Conservation (phyloP, 2,888 invertebrate species). For the Alcis repandata region DNA sequence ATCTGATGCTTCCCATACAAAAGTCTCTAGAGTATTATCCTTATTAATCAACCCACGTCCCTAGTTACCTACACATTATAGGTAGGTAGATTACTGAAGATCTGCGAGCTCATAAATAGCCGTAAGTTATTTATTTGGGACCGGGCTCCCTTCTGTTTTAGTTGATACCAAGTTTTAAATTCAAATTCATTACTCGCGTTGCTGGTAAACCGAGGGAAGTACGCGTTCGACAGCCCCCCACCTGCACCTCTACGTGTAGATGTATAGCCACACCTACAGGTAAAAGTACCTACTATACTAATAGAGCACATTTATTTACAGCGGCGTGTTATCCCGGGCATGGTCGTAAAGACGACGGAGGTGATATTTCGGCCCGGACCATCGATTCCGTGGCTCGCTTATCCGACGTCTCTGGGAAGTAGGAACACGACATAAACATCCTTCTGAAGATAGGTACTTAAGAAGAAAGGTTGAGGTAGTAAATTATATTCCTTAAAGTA, state of each 20-base stretch:
- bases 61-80: slow-evolving; percentile 6
- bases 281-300: slow-evolving; percentile 33
- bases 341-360: slow-evolving; percentile 44
- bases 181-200: slow-evolving; percentile 45
- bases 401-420: slow-evolving; percentile 39
- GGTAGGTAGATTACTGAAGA: slow-evolving; percentile 24
- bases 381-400: slow-evolving; percentile 46
- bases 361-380: slow-evolving; percentile 43
- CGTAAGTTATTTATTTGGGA: slow-evolving; percentile 38
- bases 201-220: slow-evolving; percentile 37
- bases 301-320: slow-evolving; percentile 46
- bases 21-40: slow-evolving; percentile 34
- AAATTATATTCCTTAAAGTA: slow-evolving; percentile 9
- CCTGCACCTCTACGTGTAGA: slow-evolving; percentile 34
- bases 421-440: slow-evolving; percentile 43
- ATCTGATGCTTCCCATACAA: slow-evolving; percentile 18
- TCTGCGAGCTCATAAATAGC: slow-evolving; percentile 27
- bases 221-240: slow-evolving; percentile 43
- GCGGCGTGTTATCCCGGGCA: slow-evolving; percentile 41
- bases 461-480: slow-evolving; percentile 20
- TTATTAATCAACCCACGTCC: slow-evolving; percentile 37
- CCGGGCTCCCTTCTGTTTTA: slow-evolving; percentile 27
- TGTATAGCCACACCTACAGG: no score
- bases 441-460: slow-evolving; percentile 34
- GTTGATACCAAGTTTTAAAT: slow-evolving; percentile 42